These are phyloP conservation scores for Thunnus thynnus DNA, from an alignment of 2,113 vertebrate species.

Conservation along the genomic window DNA sequence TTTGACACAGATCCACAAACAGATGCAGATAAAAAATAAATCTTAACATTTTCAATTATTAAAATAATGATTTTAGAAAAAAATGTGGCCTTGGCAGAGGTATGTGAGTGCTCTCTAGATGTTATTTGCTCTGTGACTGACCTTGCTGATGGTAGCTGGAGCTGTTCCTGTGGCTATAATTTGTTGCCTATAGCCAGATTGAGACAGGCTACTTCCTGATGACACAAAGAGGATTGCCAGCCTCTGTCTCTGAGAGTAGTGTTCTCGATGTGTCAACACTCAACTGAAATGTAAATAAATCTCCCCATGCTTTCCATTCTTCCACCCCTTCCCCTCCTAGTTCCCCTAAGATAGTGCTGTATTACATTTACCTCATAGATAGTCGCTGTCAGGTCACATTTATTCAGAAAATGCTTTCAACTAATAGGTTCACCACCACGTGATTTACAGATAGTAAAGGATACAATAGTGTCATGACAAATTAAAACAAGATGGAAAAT, in stretches of 20 bases:
- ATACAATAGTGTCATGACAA: not conserved
- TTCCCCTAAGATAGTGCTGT: not conserved
- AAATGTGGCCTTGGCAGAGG: too few species aligned
- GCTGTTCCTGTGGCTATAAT: not conserved
- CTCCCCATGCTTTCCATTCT: not conserved
- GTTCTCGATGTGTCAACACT: not conserved
- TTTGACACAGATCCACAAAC: too few species aligned
- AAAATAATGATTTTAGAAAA: too few species aligned
- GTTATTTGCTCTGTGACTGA: not conserved
- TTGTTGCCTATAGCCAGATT: slow-evolving; percentile 5
- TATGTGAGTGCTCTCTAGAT: too few species aligned
- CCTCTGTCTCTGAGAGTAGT: slow-evolving; percentile 2
- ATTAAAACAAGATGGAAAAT: not conserved
- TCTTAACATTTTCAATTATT: too few species aligned
- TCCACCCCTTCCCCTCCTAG: not conserved
- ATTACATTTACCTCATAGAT: slow-evolving; percentile 4
- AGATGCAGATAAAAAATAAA: too few species aligned
- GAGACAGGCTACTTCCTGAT: not conserved
- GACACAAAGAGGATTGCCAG: slow-evolving; percentile 19
- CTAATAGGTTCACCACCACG: not conserved
- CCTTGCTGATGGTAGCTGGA: not conserved
- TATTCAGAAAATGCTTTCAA: slow-evolving; percentile 1
- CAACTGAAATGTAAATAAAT: slow-evolving; percentile 6
- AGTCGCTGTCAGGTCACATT: slow-evolving; percentile 5
- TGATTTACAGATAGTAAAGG: not conserved